Base-by-base conservation (phyloP, 2,888 invertebrate genomes). In the Spilosoma lubricipeda region DNA sequence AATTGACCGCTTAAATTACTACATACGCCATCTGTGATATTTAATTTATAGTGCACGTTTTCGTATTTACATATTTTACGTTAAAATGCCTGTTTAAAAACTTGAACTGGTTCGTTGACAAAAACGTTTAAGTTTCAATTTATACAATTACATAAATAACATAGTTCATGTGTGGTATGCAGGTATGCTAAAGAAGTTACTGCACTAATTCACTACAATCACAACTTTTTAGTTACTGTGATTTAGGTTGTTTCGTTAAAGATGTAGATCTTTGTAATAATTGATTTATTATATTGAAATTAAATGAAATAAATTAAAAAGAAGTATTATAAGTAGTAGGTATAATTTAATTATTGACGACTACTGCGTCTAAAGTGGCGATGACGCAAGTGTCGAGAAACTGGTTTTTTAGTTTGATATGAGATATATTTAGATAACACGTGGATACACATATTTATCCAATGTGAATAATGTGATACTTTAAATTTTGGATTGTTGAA, bases 311-410 rank as follows among this genome's bases (percentile, higher is more conserved):
- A 27, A 27, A 59, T n/a, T 27, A 11, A 27, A 5, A 13, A 27
- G 0, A 63, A 48, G 30, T 30, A 63, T 3, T 8, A 63, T 63
- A 30, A 27, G 13, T 33, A 1, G 48, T 48, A 48, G 48, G 48
- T 48, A 48, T 48, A 48, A 5, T 45, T 45, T 45, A 42, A 70
- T 70, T 63, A 70, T 71, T 45, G 63, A 39, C 65, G 48, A 71
- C 33, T 71, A 63, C 63, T 45, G 39, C 20, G 36, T 42, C 70
- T 70, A 27, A 45, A 30, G 70, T 30, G 30, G 63, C n/a, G 42
- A 70, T 70, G 63, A 71, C 36, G 39, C 63, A 67, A 74, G 39
- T 67, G 63, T 65, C 42, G 56, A 63, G 65, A 52, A 69, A 64
- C 48, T 66, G 64, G 67, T 67, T 70, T 23, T n/a, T 45, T 73